These are phyloP conservation scores for Petaurus breviceps DNA, from an alignment of 2,113 vertebrate species.

Conservation along the genomic window DNA sequence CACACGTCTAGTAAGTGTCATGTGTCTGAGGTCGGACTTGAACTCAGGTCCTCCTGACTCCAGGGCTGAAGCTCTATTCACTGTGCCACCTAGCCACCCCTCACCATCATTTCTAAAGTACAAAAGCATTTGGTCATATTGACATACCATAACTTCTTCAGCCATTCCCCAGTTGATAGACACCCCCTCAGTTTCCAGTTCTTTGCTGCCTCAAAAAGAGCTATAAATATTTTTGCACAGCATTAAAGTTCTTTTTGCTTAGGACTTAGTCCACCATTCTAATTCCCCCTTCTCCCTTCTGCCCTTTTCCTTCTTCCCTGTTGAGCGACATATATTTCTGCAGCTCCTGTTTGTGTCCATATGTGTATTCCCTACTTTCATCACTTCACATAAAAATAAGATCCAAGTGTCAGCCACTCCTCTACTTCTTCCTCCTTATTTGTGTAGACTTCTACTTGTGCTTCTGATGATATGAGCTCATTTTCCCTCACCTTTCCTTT, in stretches of 20 bases:
- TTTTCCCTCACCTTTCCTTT: neutral
- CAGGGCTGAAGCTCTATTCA: no score
- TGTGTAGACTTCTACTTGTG: neutral
- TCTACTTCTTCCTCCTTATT: neutral
- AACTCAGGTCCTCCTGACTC: no score
- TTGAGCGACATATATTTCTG: neutral
- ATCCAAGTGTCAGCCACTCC: neutral
- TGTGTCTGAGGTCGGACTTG: no score
- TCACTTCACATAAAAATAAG: neutral
- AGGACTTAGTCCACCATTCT: neutral
- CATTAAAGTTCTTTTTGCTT: neutral
- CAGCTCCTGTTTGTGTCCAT: neutral
- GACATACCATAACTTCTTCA: neutral
- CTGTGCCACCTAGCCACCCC: no score
- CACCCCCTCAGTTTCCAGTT: neutral
- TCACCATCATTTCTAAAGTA: no score
- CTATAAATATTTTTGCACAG: neutral
- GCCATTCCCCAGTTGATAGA: neutral
- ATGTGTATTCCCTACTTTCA: neutral
- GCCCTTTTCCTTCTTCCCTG: neutral
- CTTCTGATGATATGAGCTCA: neutral
- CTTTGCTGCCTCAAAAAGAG: neutral
- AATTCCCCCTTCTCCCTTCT: neutral
- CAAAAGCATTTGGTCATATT: neutral
- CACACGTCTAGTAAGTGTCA: no score